Conservation (phyloP, 2,113 vertebrate genomes). For the Tenebrosternarchus preto region DNA sequence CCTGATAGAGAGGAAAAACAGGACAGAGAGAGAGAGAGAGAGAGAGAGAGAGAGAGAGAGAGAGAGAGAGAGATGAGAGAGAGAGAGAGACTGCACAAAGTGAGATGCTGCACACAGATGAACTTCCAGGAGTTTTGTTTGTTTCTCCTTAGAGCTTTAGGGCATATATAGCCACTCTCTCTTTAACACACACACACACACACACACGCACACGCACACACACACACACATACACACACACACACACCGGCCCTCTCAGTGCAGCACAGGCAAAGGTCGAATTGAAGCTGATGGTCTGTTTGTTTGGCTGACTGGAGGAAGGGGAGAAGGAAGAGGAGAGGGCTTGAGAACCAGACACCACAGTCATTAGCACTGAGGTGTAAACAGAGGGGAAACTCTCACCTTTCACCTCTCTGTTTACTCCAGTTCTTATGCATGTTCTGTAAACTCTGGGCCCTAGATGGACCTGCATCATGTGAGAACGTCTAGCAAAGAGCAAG, state of each 20-base stretch:
- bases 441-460: background rate
- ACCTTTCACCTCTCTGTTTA: background rate
- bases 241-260: background rate
- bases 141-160: background rate
- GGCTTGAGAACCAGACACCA: background rate
- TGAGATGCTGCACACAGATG: conserved; percentile 2
- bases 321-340: conserved; percentile 1
- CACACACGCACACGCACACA: background rate
- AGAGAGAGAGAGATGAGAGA: conserved; percentile 19
- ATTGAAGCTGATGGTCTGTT: conserved; percentile 32
- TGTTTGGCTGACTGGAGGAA: conserved; percentile 13
- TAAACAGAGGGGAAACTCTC: conserved; percentile 28
- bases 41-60: conserved; percentile 44
- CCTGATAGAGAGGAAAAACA: conserved; percentile 44
- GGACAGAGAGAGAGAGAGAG: conserved; percentile 69
- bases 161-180: background rate
- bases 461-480: conserved; percentile 36
- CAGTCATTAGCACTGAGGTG: conserved; percentile 6
- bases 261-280: background rate
- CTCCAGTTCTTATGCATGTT: background rate
- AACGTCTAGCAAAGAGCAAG: conserved; percentile 10
- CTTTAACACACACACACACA: background rate
- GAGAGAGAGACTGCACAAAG: conserved; percentile 40
- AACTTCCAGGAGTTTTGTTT: background rate
- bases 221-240: conserved; percentile 31